Evolutionary conservation across 1,140 invertebrate species (phyloP), one percentile per base, ranked within the genome.

Genomic region (Drosophila nigrodunni): DNA sequence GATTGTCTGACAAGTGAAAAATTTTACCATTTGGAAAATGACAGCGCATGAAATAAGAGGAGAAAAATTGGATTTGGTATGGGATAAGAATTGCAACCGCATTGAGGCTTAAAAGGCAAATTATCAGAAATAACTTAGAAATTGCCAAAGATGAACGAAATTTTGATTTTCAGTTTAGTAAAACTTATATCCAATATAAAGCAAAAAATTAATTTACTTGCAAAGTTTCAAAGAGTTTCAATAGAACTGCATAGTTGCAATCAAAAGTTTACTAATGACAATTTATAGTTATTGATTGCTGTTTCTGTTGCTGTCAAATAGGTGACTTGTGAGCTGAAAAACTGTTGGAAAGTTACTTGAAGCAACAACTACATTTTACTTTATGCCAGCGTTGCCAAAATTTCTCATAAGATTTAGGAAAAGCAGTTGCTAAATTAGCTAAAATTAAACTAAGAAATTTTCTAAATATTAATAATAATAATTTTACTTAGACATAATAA

Each of bases 281-380:
- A 87, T 82, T 76, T 78, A 59, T 34, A 85, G 70, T 65, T 78
- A 75, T 80, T 72, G 66, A 87, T 82, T 46, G 68, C 77, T 83
- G 11, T 11, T 11, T 74, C 64, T 83, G 60, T 68, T 59, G 46
- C 62, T 11, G 7, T 34, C 35, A 67, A 71, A 25, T 46, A 68
- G 64, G 47, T 73, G 62, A 67, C 61, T 70, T 65, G 49, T 55
- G 35, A 15, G 11, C 35, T 30, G 30, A 58, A 49, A 62, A 62
- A 43, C 55, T 65, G 47, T 49, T 55, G 37, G 21, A 64, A 70
- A 46, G 10, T 69, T 61, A n/a, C n/a, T 59, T 25, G 41, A 9
- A 44, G 62, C 25, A 21, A 44, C 69, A 73, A 73, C 59, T 67
- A 73, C 55, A 67, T 59, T 67, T 54, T 0, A 44, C 46, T 35